Evolutionary conservation across 2,113 vertebrate genomes (phyloP).

Genomic region (Natator depressus): DNA sequence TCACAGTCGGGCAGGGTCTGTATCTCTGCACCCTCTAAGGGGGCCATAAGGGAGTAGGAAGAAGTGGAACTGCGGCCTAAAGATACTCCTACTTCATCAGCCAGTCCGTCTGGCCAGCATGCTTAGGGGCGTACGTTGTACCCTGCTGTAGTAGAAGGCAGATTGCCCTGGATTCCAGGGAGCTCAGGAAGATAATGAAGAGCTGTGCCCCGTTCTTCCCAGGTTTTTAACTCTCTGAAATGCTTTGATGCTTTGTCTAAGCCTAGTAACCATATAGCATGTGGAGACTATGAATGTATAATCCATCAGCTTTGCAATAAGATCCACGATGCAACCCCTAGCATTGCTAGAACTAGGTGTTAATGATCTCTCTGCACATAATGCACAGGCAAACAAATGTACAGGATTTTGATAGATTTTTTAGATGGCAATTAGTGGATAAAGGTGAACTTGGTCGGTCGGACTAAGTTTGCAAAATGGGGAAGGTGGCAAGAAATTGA

Average conservation of each 20-base stretch:
- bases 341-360: background rate
- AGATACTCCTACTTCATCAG: background rate
- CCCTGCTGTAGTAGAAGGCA: background rate
- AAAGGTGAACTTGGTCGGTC: background rate
- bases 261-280: background rate
- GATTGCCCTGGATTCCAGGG: background rate
- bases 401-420: background rate
- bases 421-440: background rate
- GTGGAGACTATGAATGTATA: background rate
- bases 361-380: background rate
- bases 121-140: rapidly evolving
- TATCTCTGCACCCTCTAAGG: background rate
- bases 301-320: background rate
- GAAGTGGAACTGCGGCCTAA: rapidly evolving
- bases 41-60: background rate
- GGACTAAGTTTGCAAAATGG: background rate
- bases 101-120: background rate
- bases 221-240: background rate
- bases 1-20: background rate
- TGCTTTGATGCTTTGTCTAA: background rate
- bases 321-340: background rate
- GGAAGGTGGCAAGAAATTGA: background rate
- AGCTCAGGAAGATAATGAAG: background rate
- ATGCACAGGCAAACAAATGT: background rate
- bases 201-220: background rate